Percentiles rank a stretch among this genome's conserved stretches.
phyloP scores from a whole-genome alignment of 1,140 invertebrate species.

The Xylocopa sonorina region DNA sequence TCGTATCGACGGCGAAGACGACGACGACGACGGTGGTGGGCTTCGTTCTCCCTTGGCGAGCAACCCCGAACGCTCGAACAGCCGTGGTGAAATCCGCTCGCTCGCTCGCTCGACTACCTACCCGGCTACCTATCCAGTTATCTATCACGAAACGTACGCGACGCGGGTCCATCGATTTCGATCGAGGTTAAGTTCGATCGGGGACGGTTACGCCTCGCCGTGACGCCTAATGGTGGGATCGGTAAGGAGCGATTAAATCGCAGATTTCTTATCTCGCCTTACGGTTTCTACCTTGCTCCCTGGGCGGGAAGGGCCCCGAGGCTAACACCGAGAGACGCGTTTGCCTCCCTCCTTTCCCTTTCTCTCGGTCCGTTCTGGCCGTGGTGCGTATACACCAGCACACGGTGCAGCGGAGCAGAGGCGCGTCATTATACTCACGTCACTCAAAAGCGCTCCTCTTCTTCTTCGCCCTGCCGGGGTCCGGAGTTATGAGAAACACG shows the following conservation, averaged over 20 bases:
- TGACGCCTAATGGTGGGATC: slow-evolving; percentile 67
- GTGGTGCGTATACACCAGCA: slow-evolving; percentile 43
- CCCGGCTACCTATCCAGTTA: too few species aligned
- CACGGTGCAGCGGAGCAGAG: slow-evolving; percentile 63
- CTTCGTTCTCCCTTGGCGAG: too few species aligned
- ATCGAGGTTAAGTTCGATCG: slow-evolving; percentile 43
- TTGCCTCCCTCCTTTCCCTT: slow-evolving; percentile 14
- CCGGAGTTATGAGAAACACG: slow-evolving; percentile 73
- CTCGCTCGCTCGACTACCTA: too few species aligned
- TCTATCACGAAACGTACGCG: too few species aligned
- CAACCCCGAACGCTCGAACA: too few species aligned
- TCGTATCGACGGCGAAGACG: too few species aligned
- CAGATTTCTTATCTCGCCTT: slow-evolving; percentile 68
- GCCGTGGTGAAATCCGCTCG: too few species aligned
- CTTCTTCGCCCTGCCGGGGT: slow-evolving; percentile 66
- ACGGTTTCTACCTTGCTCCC: slow-evolving; percentile 69
- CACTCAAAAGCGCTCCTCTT: slow-evolving; percentile 72
- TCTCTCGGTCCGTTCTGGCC: neutral
- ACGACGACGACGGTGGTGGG: neutral
- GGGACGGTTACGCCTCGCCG: slow-evolving; percentile 37
- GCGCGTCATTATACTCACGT: slow-evolving; percentile 78
- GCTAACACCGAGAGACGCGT: slow-evolving; percentile 67
- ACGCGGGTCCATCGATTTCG: neutral
- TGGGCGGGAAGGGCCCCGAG: slow-evolving; percentile 70
- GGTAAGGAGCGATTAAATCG: slow-evolving; percentile 69